A percentile compares a stretch with the other conserved stretches of the same genome.
Conservation (phyloP, 2,888 invertebrate species). For the Hypomecis atomaria region DNA sequence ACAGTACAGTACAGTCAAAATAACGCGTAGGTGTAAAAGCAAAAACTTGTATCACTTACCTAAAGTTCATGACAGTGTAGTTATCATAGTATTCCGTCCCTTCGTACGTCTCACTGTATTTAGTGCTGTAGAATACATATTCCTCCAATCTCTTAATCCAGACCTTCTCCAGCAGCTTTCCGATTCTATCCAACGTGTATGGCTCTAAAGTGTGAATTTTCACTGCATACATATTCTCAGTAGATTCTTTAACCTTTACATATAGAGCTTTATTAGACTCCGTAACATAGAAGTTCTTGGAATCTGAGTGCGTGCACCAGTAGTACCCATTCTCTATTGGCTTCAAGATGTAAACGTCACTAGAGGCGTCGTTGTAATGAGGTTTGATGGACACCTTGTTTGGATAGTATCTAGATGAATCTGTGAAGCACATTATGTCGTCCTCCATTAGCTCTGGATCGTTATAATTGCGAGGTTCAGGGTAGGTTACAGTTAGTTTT, state of each 20-base stretch:
- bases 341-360: conserved; percentile 53
- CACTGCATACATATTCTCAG: conserved; percentile 62
- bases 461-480: conserved; percentile 23
- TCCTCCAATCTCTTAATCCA: conserved; percentile 66
- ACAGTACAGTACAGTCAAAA: too few relatives aligned
- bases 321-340: conserved; percentile 71
- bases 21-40: too few relatives aligned
- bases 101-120: conserved; percentile 56
- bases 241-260: conserved; percentile 60
- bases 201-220: conserved; percentile 54
- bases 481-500: conserved; percentile 49
- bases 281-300: conserved; percentile 55
- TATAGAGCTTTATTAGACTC: conserved; percentile 68
- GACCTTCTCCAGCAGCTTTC: conserved; percentile 40
- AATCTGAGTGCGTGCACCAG: conserved; percentile 71
- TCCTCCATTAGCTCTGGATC: conserved; percentile 41
- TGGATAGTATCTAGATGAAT: conserved; percentile 64
- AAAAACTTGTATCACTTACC: conserved; percentile 7
- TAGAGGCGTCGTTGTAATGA: conserved; percentile 41
- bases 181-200: conserved; percentile 45
- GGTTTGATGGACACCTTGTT: conserved; percentile 51
- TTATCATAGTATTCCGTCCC: conserved; percentile 39
- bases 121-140: conserved; percentile 65
- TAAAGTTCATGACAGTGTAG: conserved; percentile 33
- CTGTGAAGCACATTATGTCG: conserved; percentile 71